phyloP scores from a whole-genome alignment of 1,140 invertebrate genomes.

The Akabosia matsudoensis region DNA sequence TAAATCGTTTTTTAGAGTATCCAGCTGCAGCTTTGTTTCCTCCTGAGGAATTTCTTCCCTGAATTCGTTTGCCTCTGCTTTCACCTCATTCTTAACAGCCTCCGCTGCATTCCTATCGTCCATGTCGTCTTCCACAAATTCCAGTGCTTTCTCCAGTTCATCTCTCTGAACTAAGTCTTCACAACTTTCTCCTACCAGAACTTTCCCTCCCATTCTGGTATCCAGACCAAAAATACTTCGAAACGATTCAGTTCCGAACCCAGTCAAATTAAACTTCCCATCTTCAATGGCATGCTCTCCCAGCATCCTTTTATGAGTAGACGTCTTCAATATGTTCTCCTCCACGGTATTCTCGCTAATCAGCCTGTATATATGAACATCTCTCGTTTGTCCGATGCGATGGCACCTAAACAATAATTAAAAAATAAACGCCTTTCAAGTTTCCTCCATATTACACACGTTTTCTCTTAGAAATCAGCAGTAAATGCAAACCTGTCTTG shows the following conservation, averaged over 20 bases:
- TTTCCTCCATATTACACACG: too few species aligned
- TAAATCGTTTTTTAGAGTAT: not conserved
- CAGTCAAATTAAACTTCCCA: constrained; percentile 81
- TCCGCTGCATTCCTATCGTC: constrained; percentile 81
- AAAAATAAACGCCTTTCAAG: too few species aligned
- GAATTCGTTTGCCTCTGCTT: constrained; percentile 91
- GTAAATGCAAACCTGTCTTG: too few species aligned
- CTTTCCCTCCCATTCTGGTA: too few species aligned
- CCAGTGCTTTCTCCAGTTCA: constrained; percentile 72
- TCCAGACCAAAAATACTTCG: too few species aligned
- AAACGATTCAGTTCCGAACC: not conserved
- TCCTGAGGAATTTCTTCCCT: constrained; percentile 93
- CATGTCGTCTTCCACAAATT: constrained; percentile 88
- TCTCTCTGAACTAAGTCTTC: not conserved
- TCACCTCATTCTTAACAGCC: constrained; percentile 85
- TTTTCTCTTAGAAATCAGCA: too few species aligned
- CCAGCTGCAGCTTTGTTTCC: too few species aligned
- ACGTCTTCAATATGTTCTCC: constrained; percentile 99
- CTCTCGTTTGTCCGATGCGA: constrained; percentile 97
- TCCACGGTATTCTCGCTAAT: constrained; percentile 97
- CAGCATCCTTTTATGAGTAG: constrained; percentile 92
- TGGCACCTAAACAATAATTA: too few species aligned
- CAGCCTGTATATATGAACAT: constrained; percentile 95
- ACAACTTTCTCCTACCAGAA: too few species aligned
- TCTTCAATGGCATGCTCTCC: constrained; percentile 99